These are phyloP conservation scores for Herpetotheres cachinnans DNA, from an alignment of 2,113 vertebrate species.

Conservation along the genomic window DNA sequence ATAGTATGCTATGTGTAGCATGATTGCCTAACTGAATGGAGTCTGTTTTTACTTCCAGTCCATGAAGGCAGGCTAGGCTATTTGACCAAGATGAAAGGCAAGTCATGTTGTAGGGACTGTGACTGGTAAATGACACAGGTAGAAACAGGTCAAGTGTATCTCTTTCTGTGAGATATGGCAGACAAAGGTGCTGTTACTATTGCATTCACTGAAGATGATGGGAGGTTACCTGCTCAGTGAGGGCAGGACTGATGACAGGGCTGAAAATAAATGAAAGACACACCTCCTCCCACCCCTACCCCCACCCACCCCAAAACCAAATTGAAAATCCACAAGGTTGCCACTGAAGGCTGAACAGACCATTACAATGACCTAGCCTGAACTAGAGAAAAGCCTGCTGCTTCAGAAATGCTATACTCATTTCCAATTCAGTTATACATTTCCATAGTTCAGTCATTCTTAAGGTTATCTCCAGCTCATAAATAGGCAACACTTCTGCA, in stretches of 20 bases:
- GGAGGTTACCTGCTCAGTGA: neutral
- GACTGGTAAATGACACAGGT: neutral
- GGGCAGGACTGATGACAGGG: neutral
- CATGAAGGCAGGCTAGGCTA: too few species aligned
- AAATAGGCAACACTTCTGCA: neutral
- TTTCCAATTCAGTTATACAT: neutral
- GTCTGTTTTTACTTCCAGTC: neutral
- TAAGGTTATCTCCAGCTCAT: neutral
- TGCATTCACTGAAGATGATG: neutral
- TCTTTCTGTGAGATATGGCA: neutral
- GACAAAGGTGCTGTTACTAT: neutral
- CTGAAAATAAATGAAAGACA: neutral
- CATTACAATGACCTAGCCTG: too few species aligned
- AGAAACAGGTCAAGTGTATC: neutral
- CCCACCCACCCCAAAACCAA: neutral
- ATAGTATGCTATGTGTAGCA: neutral
- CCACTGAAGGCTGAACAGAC: neutral
- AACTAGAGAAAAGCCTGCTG: neutral
- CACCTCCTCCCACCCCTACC: too few species aligned
- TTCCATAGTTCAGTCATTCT: neutral
- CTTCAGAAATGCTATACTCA: neutral
- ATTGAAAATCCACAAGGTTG: neutral
- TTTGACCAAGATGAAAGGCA: neutral
- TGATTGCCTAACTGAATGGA: neutral
- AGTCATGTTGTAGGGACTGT: neutral